Base-by-base conservation (phyloP, 92 coral and sea anemone species). In the Zoanthus sociatus region DNA sequence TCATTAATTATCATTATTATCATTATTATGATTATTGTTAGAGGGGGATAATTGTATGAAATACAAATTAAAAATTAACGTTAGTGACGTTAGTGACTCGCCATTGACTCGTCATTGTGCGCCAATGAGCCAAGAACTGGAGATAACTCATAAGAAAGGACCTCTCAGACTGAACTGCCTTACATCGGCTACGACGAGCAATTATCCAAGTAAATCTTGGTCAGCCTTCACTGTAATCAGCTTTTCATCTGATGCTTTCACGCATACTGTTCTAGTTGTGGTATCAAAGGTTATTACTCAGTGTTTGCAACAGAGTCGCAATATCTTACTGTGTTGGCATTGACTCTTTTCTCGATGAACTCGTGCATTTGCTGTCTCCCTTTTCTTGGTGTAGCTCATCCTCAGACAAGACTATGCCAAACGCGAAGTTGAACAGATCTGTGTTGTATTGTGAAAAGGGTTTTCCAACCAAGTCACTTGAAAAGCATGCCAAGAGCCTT, bases 351-450 rank as follows among this genome's bases (percentile, higher is more conserved):
- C 26, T 26, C 26, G 0, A 26, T 26, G 0, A 26, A 26, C 26
- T 26, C 0, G 26, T 26, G 26, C 26, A 26, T 26, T 26, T 26
- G 26, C 26, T 26, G 46, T 63, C 12, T 54, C 54, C 21, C 70
- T 45, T 78, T 78, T 69, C 47, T 83, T 45, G 32, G 86, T 84
- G 5, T 64, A 72, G 71, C 60, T 44, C 79, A 1, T 87, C 85
- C 1, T 4, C 74, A 6, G 88, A 90, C 13, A 90, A 31, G 1
- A 87, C 90, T 17, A 90, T 78, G 20, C 90, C 88, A 12, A 91
- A 88, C 1, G 91, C 91, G n/a, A 88, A 33, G 86, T 88, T 83
- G 37, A 13, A 2, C 0, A 90, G 63, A 9, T 37, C 53, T 10
- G 44, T 37, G 54, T n/a, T 31, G 26, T 26, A 26, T 26, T 6